Evolutionary conservation across 2,113 vertebrate genomes (phyloP).

Genomic region (Mola mola): DNA sequence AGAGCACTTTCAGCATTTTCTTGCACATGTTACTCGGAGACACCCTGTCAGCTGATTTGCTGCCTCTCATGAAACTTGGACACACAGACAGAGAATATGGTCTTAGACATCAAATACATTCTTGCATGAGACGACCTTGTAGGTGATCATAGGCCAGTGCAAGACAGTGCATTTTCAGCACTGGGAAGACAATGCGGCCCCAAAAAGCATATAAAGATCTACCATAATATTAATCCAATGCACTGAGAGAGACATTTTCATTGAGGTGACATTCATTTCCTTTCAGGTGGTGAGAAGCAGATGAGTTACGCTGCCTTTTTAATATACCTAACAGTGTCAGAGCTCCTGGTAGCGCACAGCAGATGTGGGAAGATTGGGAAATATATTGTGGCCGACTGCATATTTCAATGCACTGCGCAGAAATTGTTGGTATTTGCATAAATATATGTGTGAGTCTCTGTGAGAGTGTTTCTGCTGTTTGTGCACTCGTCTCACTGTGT

Average conservation of each 20-base stretch:
- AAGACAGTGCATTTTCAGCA: too few species aligned
- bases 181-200: not conserved
- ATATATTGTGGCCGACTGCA: conserved; percentile 10
- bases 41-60: conserved; percentile 54
- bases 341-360: conserved; percentile 27
- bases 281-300: conserved; percentile 50
- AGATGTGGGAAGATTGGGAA: conserved; percentile 14
- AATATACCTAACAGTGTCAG: conserved; percentile 58
- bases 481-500: not conserved
- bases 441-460: conserved; percentile 18
- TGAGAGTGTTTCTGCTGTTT: conserved; percentile 8
- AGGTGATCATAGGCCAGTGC: conserved; percentile 15
- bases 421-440: conserved; percentile 35
- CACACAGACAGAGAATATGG: not conserved
- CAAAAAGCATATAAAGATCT: conserved; percentile 26
- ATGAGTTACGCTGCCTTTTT: conserved; percentile 55
- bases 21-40: conserved; percentile 53
- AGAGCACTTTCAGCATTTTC: conserved; percentile 65
- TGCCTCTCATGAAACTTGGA: conserved; percentile 17
- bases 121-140: not conserved
- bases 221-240: conserved; percentile 41
- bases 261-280: conserved; percentile 67
- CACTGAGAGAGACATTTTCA: conserved; percentile 55
- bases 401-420: conserved; percentile 23
- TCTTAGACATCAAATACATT: not conserved